These are phyloP conservation scores for Thunnus albacares DNA, from an alignment of 2,797 vertebrate genomes.

Conservation along the genomic window DNA sequence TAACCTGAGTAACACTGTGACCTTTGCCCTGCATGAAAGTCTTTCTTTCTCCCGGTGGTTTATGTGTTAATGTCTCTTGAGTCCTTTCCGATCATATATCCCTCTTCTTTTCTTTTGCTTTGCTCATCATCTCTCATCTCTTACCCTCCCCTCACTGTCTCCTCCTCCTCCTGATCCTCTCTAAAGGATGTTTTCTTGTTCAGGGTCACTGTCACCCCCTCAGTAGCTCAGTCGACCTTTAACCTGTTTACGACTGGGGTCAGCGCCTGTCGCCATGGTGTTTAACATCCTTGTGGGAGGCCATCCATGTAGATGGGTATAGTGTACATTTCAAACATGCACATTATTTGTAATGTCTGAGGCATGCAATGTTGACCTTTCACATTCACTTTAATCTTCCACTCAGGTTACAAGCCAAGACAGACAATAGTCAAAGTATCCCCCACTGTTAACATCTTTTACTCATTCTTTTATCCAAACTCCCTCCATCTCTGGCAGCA, in stretches of 20 bases:
- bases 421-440: slow-evolving; percentile 25
- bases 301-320: slow-evolving; percentile 35
- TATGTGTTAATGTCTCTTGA: neutral
- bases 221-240: slow-evolving; percentile 70
- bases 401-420: slow-evolving; percentile 45
- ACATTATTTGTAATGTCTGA: slow-evolving; percentile 52
- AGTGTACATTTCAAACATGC: slow-evolving; percentile 57
- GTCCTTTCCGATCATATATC: slow-evolving; percentile 19
- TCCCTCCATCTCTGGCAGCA: neutral
- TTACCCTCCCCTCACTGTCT: slow-evolving; percentile 7
- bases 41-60: neutral
- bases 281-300: slow-evolving; percentile 76
- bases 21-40: neutral
- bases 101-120: neutral
- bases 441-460: slow-evolving; percentile 55
- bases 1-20: neutral
- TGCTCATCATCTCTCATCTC: slow-evolving; percentile 35
- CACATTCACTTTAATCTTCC: slow-evolving; percentile 62
- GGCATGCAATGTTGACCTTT: slow-evolving; percentile 56
- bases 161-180: slow-evolving; percentile 42
- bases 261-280: slow-evolving; percentile 73
- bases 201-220: slow-evolving; percentile 70
- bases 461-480: slow-evolving; percentile 50
- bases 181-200: slow-evolving; percentile 74
- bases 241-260: slow-evolving; percentile 78